phyloP scores from a whole-genome alignment of 2,797 vertebrate species.

The Mormyrops attenuatus region DNA sequence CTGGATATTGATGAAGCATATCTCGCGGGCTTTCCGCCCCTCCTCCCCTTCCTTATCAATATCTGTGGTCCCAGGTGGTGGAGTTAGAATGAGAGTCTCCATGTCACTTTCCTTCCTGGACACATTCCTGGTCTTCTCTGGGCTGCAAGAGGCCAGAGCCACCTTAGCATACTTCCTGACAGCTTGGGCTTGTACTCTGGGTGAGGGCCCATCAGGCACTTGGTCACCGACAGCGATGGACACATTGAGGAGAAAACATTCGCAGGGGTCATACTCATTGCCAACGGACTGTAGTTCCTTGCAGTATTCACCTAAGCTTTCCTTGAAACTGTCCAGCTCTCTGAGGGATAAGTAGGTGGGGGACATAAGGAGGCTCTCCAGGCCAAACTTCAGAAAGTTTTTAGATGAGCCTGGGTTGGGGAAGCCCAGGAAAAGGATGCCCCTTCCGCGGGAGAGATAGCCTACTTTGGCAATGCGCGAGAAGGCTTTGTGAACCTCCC shows the following conservation, averaged over 20 bases:
- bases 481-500: slow-evolving; percentile 89
- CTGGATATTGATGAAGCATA: slow-evolving; percentile 97
- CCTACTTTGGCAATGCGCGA: slow-evolving; percentile 95
- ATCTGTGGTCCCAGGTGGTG: slow-evolving; percentile 86
- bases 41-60: slow-evolving; percentile 91
- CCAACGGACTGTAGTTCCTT: slow-evolving; percentile 85
- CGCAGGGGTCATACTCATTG: slow-evolving; percentile 87
- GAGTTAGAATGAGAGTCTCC: slow-evolving; percentile 94
- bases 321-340: slow-evolving; percentile 86
- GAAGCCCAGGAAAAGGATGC: slow-evolving; percentile 91
- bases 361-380: slow-evolving; percentile 86
- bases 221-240: slow-evolving; percentile 89
- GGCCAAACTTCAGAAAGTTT: slow-evolving; percentile 86
- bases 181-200: slow-evolving; percentile 79
- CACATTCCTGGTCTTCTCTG: slow-evolving; percentile 67
- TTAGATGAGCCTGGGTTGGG: slow-evolving; percentile 82
- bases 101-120: slow-evolving; percentile 81
- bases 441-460: slow-evolving; percentile 88
- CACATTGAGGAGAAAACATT: slow-evolving; percentile 98
- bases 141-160: slow-evolving; percentile 87
- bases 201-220: slow-evolving; percentile 73
- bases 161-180: slow-evolving; percentile 96
- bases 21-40: slow-evolving; percentile 85
- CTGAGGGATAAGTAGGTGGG: slow-evolving; percentile 90
- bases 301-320: slow-evolving; percentile 87